phyloP scores from a whole-genome alignment of 2,797 vertebrate genomes.

The Etheostoma nigrum region DNA sequence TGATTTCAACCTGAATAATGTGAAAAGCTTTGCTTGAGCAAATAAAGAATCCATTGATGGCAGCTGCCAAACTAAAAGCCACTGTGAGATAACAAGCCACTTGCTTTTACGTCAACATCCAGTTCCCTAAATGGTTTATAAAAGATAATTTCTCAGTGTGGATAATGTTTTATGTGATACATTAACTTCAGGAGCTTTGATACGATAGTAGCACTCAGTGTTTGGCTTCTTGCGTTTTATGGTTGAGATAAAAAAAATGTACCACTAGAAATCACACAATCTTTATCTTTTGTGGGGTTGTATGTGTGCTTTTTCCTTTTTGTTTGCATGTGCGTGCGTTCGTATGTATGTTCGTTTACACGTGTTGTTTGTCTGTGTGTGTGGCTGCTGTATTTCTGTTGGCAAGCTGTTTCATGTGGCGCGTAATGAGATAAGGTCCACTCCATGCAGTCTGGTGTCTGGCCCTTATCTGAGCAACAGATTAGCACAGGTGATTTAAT shows the following conservation, averaged over 20 bases:
- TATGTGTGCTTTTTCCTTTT: conserved; percentile 9
- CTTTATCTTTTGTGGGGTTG: conserved; percentile 30
- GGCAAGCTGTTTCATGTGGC: conserved; percentile 65
- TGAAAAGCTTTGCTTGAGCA: conserved; percentile 23
- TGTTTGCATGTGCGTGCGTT: conserved; percentile 27
- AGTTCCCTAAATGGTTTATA: conserved; percentile 74
- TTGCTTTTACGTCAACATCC: conserved; percentile 53
- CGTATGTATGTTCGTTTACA: conserved; percentile 46
- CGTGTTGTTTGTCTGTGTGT: conserved; percentile 22
- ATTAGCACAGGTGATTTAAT: conserved; percentile 80
- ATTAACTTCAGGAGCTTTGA: conserved; percentile 53
- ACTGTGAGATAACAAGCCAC: conserved; percentile 58
- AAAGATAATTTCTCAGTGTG: conserved; percentile 63
- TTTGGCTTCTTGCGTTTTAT: conserved; percentile 53
- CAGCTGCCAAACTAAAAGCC: conserved; percentile 50
- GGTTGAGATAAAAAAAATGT: conserved; percentile 63
- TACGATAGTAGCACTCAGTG: conserved; percentile 38
- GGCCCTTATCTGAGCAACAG: conserved; percentile 74
- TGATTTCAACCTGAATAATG: conserved; percentile 27
- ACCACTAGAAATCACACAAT: conserved; percentile 28
- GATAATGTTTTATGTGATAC: conserved; percentile 55
- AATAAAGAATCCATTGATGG: conserved; percentile 51
- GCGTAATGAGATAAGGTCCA: conserved; percentile 77
- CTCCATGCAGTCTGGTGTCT: conserved; percentile 78
- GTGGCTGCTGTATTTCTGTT: conserved; percentile 17